Percentiles rank a stretch among this genome's conserved stretches.
Evolutionary conservation across 2,797 vertebrate genomes (phyloP).

Genomic region (Scomberomorus guttatus): DNA sequence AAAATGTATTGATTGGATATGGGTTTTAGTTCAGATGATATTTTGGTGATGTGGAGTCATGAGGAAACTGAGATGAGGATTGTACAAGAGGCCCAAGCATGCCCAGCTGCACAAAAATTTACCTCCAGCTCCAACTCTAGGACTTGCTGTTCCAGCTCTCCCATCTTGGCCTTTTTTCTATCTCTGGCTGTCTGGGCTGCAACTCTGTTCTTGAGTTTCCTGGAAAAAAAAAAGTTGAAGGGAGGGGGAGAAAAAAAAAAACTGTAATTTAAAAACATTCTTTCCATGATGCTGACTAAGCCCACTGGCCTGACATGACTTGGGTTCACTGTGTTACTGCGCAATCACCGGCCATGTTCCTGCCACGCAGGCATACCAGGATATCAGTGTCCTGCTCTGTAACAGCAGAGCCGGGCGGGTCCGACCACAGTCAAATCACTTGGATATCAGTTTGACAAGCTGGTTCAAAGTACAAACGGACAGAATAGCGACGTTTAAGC

Average conservation of each 20-base stretch:
- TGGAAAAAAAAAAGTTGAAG: slow-evolving; percentile 45
- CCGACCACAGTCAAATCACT: slow-evolving; percentile 15
- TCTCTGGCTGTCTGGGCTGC: slow-evolving; percentile 98
- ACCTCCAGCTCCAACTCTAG: slow-evolving; percentile 95
- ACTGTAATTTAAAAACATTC: slow-evolving; percentile 1
- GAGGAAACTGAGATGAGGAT: neutral
- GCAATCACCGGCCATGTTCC: slow-evolving; percentile 79
- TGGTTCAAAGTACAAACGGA: slow-evolving; percentile 30
- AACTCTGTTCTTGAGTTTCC: slow-evolving; percentile 98
- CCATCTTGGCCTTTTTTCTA: slow-evolving; percentile 98
- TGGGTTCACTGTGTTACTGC: slow-evolving; percentile 50
- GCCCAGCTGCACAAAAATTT: slow-evolving; percentile 10
- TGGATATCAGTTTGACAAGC: slow-evolving; percentile 22
- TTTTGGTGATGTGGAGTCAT: neutral
- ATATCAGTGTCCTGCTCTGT: slow-evolving; percentile 46
- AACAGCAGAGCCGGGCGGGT: slow-evolving; percentile 42
- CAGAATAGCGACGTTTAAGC: accelerated
- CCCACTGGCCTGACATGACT: slow-evolving; percentile 17
- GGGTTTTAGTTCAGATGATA: neutral
- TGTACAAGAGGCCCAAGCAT: neutral
- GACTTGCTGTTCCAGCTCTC: slow-evolving; percentile 96
- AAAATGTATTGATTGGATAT: neutral
- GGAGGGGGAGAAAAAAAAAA: neutral
- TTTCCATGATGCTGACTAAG: slow-evolving; percentile 65
- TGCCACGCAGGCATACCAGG: slow-evolving; percentile 87